Evolutionary conservation across 2,888 invertebrate genomes (phyloP).

Genomic region (Melieria omissa): DNA sequence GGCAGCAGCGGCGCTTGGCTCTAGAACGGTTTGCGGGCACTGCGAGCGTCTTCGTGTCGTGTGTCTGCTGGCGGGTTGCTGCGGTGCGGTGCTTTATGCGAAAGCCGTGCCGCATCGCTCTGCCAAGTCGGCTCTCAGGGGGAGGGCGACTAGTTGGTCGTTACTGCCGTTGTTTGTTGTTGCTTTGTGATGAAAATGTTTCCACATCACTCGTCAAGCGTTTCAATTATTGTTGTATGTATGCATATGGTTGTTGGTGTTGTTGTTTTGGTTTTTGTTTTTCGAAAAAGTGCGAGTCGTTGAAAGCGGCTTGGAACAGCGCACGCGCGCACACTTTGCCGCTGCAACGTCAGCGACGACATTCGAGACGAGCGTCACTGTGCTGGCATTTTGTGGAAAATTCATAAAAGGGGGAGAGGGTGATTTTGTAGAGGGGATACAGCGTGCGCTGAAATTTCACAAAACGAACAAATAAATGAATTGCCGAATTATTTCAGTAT

Average conservation of each 20-base stretch:
- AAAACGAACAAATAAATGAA: no score
- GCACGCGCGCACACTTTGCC: slow-evolving; percentile 59
- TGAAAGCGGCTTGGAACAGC: slow-evolving; percentile 37
- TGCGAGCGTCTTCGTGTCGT: slow-evolving; percentile 22
- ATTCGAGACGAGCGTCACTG: no score
- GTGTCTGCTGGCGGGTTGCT: slow-evolving; percentile 30
- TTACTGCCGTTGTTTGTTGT: slow-evolving; percentile 40
- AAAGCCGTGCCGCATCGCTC: slow-evolving; percentile 1
- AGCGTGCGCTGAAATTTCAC: no score
- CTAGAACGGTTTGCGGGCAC: no score
- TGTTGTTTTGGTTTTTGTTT: slow-evolving; percentile 46
- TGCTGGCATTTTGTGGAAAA: no score
- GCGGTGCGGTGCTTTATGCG: slow-evolving; percentile 40
- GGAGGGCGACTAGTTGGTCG: slow-evolving; percentile 21
- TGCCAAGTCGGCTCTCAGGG: background rate
- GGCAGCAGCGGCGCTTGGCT: no score
- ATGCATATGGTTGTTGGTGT: slow-evolving; percentile 21
- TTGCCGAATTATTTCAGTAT: no score
- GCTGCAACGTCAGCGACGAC: slow-evolving; percentile 18
- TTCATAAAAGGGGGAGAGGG: no score
- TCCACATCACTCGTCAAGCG: slow-evolving; percentile 68
- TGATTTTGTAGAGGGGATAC: no score
- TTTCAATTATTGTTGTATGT: slow-evolving; percentile 59
- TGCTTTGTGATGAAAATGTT: slow-evolving; percentile 59
- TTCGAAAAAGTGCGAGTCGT: slow-evolving; percentile 47